Evolutionary conservation across 2,888 invertebrate genomes (phyloP).

Genomic region (Drosophila subsilvestris): DNA sequence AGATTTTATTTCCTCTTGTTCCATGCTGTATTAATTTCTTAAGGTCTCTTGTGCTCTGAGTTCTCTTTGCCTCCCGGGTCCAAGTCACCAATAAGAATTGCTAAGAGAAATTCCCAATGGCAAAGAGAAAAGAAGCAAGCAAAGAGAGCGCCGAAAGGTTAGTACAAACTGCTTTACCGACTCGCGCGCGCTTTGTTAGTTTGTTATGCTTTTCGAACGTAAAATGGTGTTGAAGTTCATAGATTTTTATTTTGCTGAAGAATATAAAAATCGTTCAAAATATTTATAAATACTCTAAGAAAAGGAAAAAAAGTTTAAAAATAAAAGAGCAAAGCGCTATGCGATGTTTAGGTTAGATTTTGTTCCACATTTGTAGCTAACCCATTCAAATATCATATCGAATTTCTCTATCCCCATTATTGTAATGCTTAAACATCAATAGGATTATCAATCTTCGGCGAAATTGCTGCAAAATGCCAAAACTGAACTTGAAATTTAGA

Average conservation of each 20-base stretch:
- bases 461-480: conserved; percentile 26
- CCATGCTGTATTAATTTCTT: neutral
- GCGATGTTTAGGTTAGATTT: neutral
- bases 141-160: conserved; percentile 14
- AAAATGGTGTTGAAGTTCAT: neutral
- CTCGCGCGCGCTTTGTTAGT: neutral
- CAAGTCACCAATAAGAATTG: conserved; percentile 34
- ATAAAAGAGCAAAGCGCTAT: neutral
- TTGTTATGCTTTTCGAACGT: conserved; percentile 8
- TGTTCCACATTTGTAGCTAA: neutral
- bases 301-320: neutral
- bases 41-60: conserved; percentile 6
- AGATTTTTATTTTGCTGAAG: neutral
- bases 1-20: neutral
- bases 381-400: neutral
- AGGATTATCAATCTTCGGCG: conserved; percentile 2
- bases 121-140: conserved; percentile 14
- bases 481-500: conserved; percentile 40
- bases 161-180: conserved; percentile 41
- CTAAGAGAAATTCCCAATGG: conserved; percentile 13
- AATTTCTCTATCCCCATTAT: neutral
- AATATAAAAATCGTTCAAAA: neutral
- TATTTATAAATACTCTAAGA: neutral
- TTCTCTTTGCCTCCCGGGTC: neutral
- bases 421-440: neutral